These are phyloP conservation scores for Athripsodes cinereus DNA, from an alignment of 2,888 invertebrate genomes.

Conservation along the genomic window DNA sequence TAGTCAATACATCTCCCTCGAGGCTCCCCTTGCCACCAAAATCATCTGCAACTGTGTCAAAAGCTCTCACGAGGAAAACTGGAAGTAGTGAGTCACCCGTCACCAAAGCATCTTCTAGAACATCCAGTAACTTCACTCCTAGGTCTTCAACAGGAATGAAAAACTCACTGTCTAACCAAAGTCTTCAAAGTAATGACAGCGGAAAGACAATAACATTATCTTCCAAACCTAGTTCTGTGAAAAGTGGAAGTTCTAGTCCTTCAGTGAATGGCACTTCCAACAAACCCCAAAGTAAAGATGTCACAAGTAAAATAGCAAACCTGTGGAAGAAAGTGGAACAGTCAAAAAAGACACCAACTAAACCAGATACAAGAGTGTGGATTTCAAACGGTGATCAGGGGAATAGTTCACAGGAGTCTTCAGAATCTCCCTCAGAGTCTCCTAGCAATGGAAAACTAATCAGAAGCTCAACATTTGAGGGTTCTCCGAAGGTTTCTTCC, in stretches of 20 bases:
- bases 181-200: slow-evolving; percentile 50
- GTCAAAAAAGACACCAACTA: slow-evolving; percentile 53
- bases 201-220: slow-evolving; percentile 43
- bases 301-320: slow-evolving; percentile 73
- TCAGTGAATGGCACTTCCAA: slow-evolving; percentile 56
- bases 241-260: slow-evolving; percentile 44
- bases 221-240: slow-evolving; percentile 36
- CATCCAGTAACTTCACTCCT: slow-evolving; percentile 32
- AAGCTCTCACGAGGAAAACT: slow-evolving; percentile 35
- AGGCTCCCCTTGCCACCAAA: slow-evolving; percentile 40
- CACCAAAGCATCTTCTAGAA: slow-evolving; percentile 30
- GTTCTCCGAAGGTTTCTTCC: slow-evolving; percentile 41
- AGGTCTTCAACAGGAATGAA: slow-evolving; percentile 34
- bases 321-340: slow-evolving; percentile 76
- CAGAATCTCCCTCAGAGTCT: not conserved
- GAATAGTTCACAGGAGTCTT: slow-evolving; percentile 9
- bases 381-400: slow-evolving; percentile 36
- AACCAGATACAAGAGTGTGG: slow-evolving; percentile 57
- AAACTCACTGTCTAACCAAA: slow-evolving; percentile 51
- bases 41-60: slow-evolving; percentile 28
- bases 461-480: slow-evolving; percentile 62
- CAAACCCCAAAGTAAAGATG: slow-evolving; percentile 49
- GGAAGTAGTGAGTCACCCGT: slow-evolving; percentile 31
- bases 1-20: slow-evolving; percentile 42
- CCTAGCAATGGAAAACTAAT: slow-evolving; percentile 35